Conservation (phyloP, 2,888 invertebrate genomes). For the Lithophane semibrunnea region DNA sequence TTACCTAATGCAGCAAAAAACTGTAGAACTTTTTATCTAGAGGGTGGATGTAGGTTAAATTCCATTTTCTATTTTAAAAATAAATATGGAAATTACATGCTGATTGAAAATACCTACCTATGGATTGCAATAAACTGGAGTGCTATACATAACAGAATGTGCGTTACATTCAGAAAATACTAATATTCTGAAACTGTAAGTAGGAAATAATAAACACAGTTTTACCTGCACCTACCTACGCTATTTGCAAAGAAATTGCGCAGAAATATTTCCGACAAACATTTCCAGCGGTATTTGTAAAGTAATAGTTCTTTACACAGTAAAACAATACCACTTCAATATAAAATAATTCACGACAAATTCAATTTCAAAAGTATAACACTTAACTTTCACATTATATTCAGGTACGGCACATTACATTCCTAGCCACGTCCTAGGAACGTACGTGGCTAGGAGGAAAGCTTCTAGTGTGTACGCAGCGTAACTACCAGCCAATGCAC, state of each 20-base stretch:
- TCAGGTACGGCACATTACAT: constrained; percentile 46
- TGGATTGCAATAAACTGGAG: neutral
- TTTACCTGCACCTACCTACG: too few species aligned
- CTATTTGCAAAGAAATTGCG: too few species aligned
- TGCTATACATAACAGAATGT: too few species aligned
- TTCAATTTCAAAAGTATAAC: constrained; percentile 37
- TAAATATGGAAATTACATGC: neutral
- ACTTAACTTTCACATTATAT: constrained; percentile 36
- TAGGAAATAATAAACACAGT: too few species aligned
- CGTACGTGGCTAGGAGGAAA: constrained; percentile 29
- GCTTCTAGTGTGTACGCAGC: constrained; percentile 39
- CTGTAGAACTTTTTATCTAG: neutral
- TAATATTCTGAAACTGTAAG: too few species aligned
- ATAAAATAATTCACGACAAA: constrained; percentile 34
- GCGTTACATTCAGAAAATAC: too few species aligned
- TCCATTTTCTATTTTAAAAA: neutral
- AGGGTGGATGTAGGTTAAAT: too few species aligned
- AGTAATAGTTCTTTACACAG: neutral
- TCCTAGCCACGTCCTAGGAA: constrained; percentile 51
- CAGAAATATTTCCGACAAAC: neutral
- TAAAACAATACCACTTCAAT: neutral
- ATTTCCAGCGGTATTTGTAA: too few species aligned
- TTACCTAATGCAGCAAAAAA: neutral
- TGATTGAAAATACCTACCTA: neutral
- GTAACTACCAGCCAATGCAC: constrained; percentile 50